phyloP scores from a whole-genome alignment of 2,113 vertebrate genomes.

The Nannospalax galili region DNA sequence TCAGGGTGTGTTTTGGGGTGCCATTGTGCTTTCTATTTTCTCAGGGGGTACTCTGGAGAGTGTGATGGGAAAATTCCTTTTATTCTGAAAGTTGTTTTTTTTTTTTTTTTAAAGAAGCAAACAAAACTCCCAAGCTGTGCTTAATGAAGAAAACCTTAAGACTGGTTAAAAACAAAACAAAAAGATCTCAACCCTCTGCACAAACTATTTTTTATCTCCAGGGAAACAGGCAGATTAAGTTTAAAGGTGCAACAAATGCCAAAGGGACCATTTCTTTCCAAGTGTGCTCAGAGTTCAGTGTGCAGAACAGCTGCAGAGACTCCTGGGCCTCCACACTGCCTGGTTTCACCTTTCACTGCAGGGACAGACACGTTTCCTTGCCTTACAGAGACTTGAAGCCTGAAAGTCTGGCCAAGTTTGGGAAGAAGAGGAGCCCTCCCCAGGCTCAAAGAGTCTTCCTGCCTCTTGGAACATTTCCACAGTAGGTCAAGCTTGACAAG shows the following conservation, averaged over 20 bases:
- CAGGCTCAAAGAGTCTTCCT: slow-evolving; percentile 71
- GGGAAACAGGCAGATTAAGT: slow-evolving; percentile 72
- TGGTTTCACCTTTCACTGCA: slow-evolving; percentile 78
- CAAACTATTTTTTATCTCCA: slow-evolving; percentile 71
- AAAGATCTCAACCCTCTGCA: slow-evolving; percentile 63
- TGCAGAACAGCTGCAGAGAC: slow-evolving; percentile 73
- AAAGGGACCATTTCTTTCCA: slow-evolving; percentile 76
- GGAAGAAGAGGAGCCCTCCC: slow-evolving; percentile 75
- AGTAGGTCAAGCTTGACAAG: slow-evolving; percentile 52
- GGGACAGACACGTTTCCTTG: slow-evolving; percentile 47
- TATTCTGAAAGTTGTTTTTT: slow-evolving; percentile 36
- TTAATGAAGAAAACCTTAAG: slow-evolving; percentile 40
- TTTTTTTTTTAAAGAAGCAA: slow-evolving; percentile 6
- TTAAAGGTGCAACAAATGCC: slow-evolving; percentile 76
- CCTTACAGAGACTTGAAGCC: slow-evolving; percentile 65
- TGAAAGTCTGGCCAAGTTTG: slow-evolving; percentile 69
- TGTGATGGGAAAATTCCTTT: slow-evolving; percentile 12
- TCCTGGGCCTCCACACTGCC: slow-evolving; percentile 61
- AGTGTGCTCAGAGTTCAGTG: slow-evolving; percentile 78
- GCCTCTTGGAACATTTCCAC: slow-evolving; percentile 75
- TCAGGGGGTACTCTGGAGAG: background rate
- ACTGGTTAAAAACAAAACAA: slow-evolving; percentile 56
- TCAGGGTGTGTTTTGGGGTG: slow-evolving; percentile 8
- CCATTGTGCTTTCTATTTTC: slow-evolving; percentile 10
- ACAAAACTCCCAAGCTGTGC: slow-evolving; percentile 51